A percentile compares a stretch with the other conserved stretches of the same genome.
Evolutionary conservation across 2,797 vertebrate species (phyloP).

Genomic region (Chelon labrosus): DNA sequence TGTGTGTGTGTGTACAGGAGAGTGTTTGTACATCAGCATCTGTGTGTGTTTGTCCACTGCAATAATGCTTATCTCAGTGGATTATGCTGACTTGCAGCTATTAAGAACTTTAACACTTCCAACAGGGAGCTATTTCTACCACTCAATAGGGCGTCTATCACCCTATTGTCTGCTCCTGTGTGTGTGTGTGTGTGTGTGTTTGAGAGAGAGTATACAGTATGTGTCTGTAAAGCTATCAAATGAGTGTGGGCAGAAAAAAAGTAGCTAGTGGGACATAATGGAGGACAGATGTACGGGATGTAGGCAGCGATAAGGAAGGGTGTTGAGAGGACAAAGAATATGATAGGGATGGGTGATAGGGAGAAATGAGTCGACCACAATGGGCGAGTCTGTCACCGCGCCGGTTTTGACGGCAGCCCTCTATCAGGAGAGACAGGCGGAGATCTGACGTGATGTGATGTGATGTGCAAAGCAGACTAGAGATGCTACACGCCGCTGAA

Average conservation of each 20-base stretch:
- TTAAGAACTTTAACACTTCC: conserved; percentile 73
- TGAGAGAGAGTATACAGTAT: not conserved
- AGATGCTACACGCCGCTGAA: conserved; percentile 44
- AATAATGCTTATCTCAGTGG: conserved; percentile 65
- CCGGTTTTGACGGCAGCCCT: conserved; percentile 38
- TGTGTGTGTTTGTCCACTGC: conserved; percentile 24
- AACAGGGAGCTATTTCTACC: conserved; percentile 61
- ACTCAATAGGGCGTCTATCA: conserved; percentile 62
- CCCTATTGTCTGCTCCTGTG: conserved; percentile 55
- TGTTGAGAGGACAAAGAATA: conserved; percentile 45
- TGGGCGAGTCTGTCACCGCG: conserved; percentile 33
- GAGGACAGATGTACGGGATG: conserved; percentile 59
- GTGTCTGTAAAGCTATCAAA: conserved; percentile 52
- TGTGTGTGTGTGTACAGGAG: conserved; percentile 20
- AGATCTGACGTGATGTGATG: conserved; percentile 51
- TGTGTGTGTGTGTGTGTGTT: not conserved
- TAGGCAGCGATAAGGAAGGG: conserved; percentile 52
- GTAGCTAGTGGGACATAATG: conserved; percentile 55
- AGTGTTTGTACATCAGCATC: conserved; percentile 20
- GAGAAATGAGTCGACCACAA: conserved; percentile 43
- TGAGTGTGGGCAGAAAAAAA: conserved; percentile 19
- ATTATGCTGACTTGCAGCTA: conserved; percentile 78
- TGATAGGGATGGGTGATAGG: conserved; percentile 44
- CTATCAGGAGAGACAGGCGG: conserved; percentile 48
- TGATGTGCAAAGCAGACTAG: conserved; percentile 35